Conservation (phyloP, 2,797 vertebrate genomes). For the Coendou prehensilis region DNA sequence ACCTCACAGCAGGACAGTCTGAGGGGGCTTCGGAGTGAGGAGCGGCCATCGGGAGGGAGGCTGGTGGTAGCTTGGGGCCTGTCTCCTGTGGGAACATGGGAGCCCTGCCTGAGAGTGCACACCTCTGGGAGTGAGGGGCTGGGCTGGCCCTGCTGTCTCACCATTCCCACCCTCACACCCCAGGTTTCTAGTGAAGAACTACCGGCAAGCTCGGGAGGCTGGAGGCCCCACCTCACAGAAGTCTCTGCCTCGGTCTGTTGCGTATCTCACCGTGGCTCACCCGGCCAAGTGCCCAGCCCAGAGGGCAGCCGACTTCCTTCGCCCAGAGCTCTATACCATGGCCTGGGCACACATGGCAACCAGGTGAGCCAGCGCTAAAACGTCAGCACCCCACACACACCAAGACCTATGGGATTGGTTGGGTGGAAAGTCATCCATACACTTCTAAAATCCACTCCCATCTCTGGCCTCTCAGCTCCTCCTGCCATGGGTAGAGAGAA, state of each 20-base stretch:
- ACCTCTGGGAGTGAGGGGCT: not conserved
- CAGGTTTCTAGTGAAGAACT: constrained; percentile 91
- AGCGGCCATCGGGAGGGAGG: too few species aligned
- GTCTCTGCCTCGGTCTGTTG: constrained; percentile 85
- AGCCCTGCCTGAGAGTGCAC: not conserved
- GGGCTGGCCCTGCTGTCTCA: not conserved
- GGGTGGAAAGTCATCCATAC: not conserved
- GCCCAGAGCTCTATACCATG: constrained; percentile 86
- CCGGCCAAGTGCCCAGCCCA: constrained; percentile 85
- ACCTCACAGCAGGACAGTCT: too few species aligned
- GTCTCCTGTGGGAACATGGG: not conserved
- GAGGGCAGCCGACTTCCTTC: constrained; percentile 87
- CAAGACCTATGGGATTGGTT: not conserved
- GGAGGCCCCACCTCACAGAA: constrained; percentile 21
- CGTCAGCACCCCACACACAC: not conserved
- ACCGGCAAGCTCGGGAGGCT: constrained; percentile 78
- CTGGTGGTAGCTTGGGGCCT: not conserved
- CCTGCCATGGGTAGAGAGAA: not conserved
- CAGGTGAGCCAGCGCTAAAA: constrained; percentile 85
- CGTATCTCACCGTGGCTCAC: constrained; percentile 84
- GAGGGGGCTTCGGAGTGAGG: not conserved
- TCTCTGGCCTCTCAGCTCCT: not conserved
- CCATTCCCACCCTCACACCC: not conserved
- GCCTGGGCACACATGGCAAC: constrained; percentile 87
- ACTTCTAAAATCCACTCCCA: not conserved